A percentile compares a stretch with the other conserved stretches of the same genome.
These are phyloP conservation scores for Hyperoodon ampullatus DNA, from an alignment of 2,113 vertebrate species.

Conservation along the genomic window DNA sequence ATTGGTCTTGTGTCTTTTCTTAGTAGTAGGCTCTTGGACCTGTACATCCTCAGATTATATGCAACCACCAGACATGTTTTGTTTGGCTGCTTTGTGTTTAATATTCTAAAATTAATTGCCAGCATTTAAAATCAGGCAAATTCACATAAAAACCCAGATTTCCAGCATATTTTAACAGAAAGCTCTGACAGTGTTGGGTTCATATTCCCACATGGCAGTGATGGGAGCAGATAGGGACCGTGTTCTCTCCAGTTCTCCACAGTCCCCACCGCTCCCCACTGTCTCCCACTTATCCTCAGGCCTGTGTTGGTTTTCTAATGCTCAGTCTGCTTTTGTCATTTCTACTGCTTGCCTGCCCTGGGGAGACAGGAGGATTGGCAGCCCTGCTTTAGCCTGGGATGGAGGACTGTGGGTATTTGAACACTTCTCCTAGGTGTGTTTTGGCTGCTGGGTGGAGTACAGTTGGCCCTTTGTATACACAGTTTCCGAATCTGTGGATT, in stretches of 20 bases:
- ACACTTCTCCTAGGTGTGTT: not conserved
- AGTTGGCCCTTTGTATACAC: not conserved
- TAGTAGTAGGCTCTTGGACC: not conserved
- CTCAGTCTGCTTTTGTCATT: not conserved
- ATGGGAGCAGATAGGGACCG: rapidly evolving
- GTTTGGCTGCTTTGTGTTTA: not conserved
- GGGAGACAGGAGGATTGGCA: not conserved
- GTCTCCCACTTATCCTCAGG: not conserved
- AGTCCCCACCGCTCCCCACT: rapidly evolving
- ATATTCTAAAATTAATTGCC: not conserved
- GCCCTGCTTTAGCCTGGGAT: not conserved
- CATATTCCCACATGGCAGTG: not conserved
- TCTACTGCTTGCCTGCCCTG: too few species aligned
- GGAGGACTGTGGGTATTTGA: not conserved
- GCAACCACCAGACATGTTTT: not conserved
- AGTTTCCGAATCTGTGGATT: not conserved
- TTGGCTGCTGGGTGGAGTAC: not conserved
- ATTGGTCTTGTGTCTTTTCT: not conserved
- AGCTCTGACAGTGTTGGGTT: not conserved
- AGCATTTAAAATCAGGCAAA: not conserved
- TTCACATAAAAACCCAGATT: not conserved
- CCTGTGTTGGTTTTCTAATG: not conserved
- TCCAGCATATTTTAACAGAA: not conserved
- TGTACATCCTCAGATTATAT: not conserved
- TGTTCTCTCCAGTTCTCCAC: not conserved